Percentiles rank a stretch among this genome's conserved stretches.
Conservation (phyloP, 2,888 invertebrate species). For the Celastrina argiolus region DNA sequence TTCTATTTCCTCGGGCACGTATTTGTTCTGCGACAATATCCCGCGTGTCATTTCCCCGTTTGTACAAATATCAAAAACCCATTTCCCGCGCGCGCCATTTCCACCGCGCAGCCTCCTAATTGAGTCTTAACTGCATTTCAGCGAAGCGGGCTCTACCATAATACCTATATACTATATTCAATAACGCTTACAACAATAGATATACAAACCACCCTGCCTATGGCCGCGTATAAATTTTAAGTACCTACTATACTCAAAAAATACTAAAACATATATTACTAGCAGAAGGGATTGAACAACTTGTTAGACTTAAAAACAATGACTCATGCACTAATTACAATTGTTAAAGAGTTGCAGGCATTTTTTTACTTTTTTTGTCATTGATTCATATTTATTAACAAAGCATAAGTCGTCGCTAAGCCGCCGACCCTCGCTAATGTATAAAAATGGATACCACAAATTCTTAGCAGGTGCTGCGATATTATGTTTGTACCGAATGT, state of each 20-base stretch:
- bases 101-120: constrained; percentile 45
- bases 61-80: constrained; percentile 70
- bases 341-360: background rate
- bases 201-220: too few species aligned
- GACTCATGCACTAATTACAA: background rate
- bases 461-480: constrained; percentile 8
- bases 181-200: too few species aligned
- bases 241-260: too few species aligned
- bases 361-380: background rate
- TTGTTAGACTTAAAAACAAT: background rate
- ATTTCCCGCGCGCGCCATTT: constrained; percentile 65
- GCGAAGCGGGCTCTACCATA: background rate
- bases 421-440: constrained; percentile 12
- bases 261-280: too few species aligned
- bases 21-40: constrained; percentile 63
- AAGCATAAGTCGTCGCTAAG: constrained; percentile 25
- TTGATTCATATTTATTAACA: constrained; percentile 27
- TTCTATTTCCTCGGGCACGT: constrained; percentile 37
- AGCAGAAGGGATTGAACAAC: background rate
- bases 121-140: constrained; percentile 37
- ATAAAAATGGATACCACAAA: background rate
- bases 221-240: too few species aligned
- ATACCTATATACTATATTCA: background rate
- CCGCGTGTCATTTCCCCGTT: constrained; percentile 68
- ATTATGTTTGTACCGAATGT: background rate